Conservation (phyloP, 2,888 invertebrate species). For the Drosophila atroscutellata region DNA sequence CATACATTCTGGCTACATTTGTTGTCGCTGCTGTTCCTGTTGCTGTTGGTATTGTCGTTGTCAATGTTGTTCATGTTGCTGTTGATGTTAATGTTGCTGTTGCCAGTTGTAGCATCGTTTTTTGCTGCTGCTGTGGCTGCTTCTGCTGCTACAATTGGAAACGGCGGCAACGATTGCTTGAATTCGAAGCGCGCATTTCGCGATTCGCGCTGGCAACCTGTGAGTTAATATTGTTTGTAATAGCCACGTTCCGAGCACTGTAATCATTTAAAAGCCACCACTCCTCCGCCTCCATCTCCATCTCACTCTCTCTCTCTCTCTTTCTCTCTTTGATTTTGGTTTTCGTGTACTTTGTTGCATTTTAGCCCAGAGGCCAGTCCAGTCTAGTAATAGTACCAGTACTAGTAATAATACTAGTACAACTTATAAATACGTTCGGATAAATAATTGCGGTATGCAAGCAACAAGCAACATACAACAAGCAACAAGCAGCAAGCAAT, state of each 20-base stretch:
- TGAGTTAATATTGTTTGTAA: conserved; percentile 74
- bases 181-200: conserved; percentile 51
- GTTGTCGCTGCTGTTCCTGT: conserved; percentile 32
- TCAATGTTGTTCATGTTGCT: conserved; percentile 36
- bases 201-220: conserved; percentile 55
- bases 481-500: not conserved
- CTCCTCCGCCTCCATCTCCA: not conserved
- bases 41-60: conserved; percentile 28
- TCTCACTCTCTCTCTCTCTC: no score
- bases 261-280: conserved; percentile 52
- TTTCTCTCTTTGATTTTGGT: not conserved
- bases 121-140: conserved; percentile 3
- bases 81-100: conserved; percentile 44
- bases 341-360: not conserved
- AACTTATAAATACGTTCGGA: conserved; percentile 28
- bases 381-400: not conserved
- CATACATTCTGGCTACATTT: conserved; percentile 55
- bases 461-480: not conserved
- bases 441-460: conserved; percentile 56
- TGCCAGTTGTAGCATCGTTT: conserved; percentile 21
- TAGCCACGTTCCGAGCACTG: conserved; percentile 73
- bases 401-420: not conserved
- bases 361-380: not conserved
- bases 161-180: conserved; percentile 50
- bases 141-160: conserved; percentile 61